Evolutionary conservation across 2,797 vertebrate species (phyloP), one percentile per base, ranked within the genome.

Genomic region (Chaetophractus vellerosus): DNA sequence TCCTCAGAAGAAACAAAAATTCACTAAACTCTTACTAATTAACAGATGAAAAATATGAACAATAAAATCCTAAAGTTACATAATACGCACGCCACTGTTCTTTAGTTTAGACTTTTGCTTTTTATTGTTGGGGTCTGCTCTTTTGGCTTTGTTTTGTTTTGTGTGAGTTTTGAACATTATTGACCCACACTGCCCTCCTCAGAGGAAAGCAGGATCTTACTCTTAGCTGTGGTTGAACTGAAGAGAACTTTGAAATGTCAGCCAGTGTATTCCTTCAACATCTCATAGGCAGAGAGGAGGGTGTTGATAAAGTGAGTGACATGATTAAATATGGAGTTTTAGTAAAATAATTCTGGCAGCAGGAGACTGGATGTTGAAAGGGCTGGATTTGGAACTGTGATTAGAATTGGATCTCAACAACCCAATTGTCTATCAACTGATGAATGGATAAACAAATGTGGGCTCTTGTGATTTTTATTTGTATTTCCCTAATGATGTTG

Each of bases 1-100:
- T 66, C 7, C 28, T 92, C 81, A 84, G 11, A 94, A 94, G 64
- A 45, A 45, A 45, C 45, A 45, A 45, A 45, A 45, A 45, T 45
- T 61, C 23, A 78, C 24, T 59, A 94, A 94, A 93, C 21, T 81
- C 33, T 92, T 88, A 93, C 79, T 55, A 94, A 72, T 86, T 89
- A 90, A 81, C 61, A 84, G 18, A 93, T 81, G 1, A 86, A 86
- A 88, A 52, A 74, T 83, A 66, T 18, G 57, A 78, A 81, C 19
- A 61, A 76, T 74, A 78, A 94, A 91, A 94, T 55, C 50, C n/a
- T 55, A 74, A 85, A 90, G 12, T 14, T 81, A 86, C 24, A 93
- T 48, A 55, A 55, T 55, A 21, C 21, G 52, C 52, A 55, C 21
- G 52, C 52, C 16, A 55, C 18, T 52, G 50, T 52, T 52, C 50